Percentiles rank a stretch among this genome's conserved stretches.
These are phyloP conservation scores for Latrodectus hesperus DNA, from an alignment of 2,888 invertebrate species.

Conservation along the genomic window DNA sequence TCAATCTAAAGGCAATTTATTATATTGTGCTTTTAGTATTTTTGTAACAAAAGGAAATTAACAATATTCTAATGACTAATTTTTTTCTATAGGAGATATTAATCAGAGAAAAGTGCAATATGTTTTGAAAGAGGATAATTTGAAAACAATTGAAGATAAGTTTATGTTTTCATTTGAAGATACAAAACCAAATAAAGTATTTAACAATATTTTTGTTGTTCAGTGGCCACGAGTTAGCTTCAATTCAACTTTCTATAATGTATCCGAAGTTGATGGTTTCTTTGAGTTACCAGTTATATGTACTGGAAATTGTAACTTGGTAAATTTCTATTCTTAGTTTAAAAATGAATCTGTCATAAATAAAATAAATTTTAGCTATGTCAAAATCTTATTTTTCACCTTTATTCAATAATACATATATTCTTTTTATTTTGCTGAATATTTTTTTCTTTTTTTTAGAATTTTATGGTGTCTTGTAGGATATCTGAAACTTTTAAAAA, in stretches of 20 bases:
- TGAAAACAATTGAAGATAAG: constrained; percentile 72
- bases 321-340: constrained; percentile 40
- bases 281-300: constrained; percentile 73
- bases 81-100: constrained; percentile 72
- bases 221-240: constrained; percentile 74
- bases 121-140: constrained; percentile 72
- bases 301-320: constrained; percentile 73
- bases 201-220: constrained; percentile 73
- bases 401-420: no score
- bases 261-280: constrained; percentile 73
- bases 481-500: no score
- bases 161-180: constrained; percentile 74
- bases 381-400: no score
- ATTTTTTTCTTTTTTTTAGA: no score
- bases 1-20: no score
- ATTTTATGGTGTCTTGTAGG: no score
- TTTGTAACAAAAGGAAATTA: neutral
- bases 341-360: no score
- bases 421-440: no score
- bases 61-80: neutral
- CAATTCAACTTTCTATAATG: constrained; percentile 71
- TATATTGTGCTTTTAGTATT: neutral
- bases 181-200: constrained; percentile 73
- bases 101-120: constrained; percentile 73
- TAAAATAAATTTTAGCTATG: no score